Base-by-base conservation (phyloP, 2,888 invertebrate genomes). In the Leptura quadrifasciata region DNA sequence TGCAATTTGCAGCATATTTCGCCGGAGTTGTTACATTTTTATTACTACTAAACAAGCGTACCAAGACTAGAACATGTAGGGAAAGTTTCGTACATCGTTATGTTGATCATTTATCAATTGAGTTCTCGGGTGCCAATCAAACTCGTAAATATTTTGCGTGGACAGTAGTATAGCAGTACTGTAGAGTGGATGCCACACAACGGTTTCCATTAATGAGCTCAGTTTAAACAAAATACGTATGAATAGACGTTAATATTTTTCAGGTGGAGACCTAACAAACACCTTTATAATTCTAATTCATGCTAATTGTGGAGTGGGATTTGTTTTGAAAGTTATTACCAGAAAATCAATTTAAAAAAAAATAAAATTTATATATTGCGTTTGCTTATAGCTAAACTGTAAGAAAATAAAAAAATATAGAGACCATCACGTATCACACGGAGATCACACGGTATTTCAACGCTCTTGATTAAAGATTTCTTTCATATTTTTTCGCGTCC, bases 71-170 rank as follows among this genome's bases (percentile, higher is more conserved):
- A 57, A 18, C 68, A 68, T 57, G 55, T 35, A 57, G 55, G 31
- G 68, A 57, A 65, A 65, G 65, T 65, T 27, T 57, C 68, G 55
- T 24, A 54, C 67, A 54, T 67, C 67, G 67, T 67, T 27, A 9
- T 47, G 15, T 69, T 57, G 35, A 69, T 72, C 72, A 72, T 63
- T 72, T 63, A 72, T 72, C 72, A 61, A 35, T 61, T 72, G 52
- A 31, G 60, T n/a, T 12, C 52, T 71, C 24, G 18, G 70, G 60
- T 71, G 60, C 55, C 55, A 54, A 72, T 72, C 72, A 18, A 24
- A 54, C 57, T 72, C 61, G 72, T 72, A 61, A 63, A 72, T 72
- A 64, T 72, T 57, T 55, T 27, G 68, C 27, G 68, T 24, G 27
- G 57, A 17, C 27, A 31, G 65, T 54, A 67, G 31, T 24, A 63